Evolutionary conservation across 1,140 invertebrate species (phyloP).

Genomic region (Pseudomyrmex gracilis): DNA sequence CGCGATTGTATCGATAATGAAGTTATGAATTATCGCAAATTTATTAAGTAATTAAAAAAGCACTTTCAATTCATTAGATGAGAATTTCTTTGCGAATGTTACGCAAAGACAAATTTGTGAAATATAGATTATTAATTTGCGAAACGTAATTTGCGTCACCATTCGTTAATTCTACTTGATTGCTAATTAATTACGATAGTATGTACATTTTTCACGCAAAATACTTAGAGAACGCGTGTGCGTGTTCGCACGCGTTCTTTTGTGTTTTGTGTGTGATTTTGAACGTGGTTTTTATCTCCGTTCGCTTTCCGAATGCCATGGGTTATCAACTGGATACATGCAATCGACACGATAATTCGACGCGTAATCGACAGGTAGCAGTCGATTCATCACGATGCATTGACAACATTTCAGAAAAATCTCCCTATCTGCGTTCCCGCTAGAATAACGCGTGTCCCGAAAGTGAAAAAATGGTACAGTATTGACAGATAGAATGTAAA

Average conservation of each 20-base stretch:
- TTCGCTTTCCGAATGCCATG: neutral
- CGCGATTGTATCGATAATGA: constrained; percentile 4
- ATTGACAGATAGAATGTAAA: constrained; percentile 9
- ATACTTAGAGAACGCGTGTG: no score
- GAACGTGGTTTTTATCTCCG: no score
- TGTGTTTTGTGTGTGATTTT: no score
- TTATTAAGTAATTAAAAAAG: neutral
- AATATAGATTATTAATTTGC: no score
- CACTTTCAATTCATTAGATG: neutral
- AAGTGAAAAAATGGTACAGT: constrained; percentile 13
- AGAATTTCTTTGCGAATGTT: neutral
- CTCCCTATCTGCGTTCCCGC: constrained; percentile 5
- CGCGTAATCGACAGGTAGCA: constrained; percentile 42
- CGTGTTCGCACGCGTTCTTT: no score
- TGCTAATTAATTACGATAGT: no score
- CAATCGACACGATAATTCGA: constrained; percentile 50
- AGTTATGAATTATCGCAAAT: neutral
- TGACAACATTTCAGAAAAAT: constrained; percentile 41
- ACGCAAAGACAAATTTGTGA: no score
- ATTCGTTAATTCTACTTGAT: no score
- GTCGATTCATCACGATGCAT: constrained; percentile 35
- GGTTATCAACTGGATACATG: constrained; percentile 22
- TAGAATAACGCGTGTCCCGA: constrained; percentile 28
- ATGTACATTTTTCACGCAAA: no score
- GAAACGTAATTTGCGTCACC: no score